These are phyloP conservation scores for Alauda arvensis DNA, from an alignment of 2,797 vertebrate genomes.

Conservation along the genomic window DNA sequence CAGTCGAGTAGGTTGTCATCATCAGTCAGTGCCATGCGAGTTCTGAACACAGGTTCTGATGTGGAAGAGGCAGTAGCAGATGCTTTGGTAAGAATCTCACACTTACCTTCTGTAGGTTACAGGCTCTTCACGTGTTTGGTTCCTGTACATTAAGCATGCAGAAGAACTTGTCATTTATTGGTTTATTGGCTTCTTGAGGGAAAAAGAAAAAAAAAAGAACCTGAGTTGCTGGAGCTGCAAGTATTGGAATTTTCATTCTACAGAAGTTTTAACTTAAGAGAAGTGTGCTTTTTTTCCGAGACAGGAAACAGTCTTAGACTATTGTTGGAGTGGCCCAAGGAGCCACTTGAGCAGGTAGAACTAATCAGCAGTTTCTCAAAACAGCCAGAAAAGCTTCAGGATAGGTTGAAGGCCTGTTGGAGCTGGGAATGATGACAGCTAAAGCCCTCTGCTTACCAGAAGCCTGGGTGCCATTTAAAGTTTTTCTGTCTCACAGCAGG, in stretches of 20 bases:
- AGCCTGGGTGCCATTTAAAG: neutral
- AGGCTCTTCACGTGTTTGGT: neutral
- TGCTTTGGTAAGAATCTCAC: constrained; percentile 82
- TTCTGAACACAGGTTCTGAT: constrained; percentile 93
- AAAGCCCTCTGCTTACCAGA: neutral
- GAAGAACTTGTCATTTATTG: neutral
- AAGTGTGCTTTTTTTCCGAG: rapidly evolving
- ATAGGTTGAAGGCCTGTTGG: neutral
- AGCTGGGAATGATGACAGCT: neutral
- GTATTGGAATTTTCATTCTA: neutral
- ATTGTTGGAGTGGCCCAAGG: neutral
- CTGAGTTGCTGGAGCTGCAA: neutral
- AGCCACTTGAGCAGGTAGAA: neutral
- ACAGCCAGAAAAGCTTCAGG: neutral
- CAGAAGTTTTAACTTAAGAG: neutral
- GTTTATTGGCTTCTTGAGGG: neutral
- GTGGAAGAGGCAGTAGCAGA: constrained; percentile 96
- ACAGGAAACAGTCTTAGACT: neutral
- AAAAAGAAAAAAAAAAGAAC: neutral
- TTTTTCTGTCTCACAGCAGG: neutral
- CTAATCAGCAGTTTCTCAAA: neutral
- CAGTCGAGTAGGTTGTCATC: constrained; percentile 91
- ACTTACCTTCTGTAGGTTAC: neutral
- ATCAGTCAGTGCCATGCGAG: constrained; percentile 94
- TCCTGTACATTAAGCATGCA: neutral